phyloP scores from a whole-genome alignment of 1,140 invertebrate genomes.

The Marisa cornuarietis region DNA sequence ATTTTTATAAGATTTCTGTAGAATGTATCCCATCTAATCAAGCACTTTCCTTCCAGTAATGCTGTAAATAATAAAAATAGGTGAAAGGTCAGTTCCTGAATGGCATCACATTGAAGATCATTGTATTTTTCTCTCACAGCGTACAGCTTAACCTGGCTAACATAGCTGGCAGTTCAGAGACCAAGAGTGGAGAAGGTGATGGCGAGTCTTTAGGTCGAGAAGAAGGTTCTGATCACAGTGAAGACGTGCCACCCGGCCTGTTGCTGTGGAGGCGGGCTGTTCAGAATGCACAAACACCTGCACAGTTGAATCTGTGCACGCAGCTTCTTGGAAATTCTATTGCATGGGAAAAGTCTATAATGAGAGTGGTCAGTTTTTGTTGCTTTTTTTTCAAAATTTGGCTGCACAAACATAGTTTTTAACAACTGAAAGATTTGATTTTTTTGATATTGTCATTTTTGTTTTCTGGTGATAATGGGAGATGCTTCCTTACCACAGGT shows the following conservation, averaged over 20 bases:
- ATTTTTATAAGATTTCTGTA: too few species aligned
- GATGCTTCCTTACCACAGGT: too few species aligned
- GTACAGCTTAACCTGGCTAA: conserved; percentile 52
- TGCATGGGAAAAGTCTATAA: conserved; percentile 98
- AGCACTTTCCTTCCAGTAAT: too few species aligned
- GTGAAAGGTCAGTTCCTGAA: background rate
- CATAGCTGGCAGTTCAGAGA: conserved; percentile 35
- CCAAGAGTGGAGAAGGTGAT: conserved; percentile 31
- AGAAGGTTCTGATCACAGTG: conserved; percentile 45
- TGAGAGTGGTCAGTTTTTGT: conserved; percentile 89
- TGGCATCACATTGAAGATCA: background rate
- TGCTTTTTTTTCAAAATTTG: background rate
- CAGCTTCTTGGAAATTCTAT: conserved; percentile 90
- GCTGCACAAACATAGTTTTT: background rate
- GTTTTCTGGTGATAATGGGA: background rate
- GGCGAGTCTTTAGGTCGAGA: conserved; percentile 17
- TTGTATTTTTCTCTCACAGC: conserved; percentile 32
- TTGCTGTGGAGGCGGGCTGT: conserved; percentile 90
- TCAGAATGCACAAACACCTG: conserved; percentile 80
- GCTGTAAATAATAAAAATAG: background rate
- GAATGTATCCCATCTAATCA: too few species aligned
- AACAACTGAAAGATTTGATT: background rate
- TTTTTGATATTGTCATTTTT: background rate
- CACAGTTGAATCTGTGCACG: conserved; percentile 89
- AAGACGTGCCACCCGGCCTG: conserved; percentile 69